Conservation (phyloP, 1,140 invertebrate species). For the Trichogramma pretiosum region DNA sequence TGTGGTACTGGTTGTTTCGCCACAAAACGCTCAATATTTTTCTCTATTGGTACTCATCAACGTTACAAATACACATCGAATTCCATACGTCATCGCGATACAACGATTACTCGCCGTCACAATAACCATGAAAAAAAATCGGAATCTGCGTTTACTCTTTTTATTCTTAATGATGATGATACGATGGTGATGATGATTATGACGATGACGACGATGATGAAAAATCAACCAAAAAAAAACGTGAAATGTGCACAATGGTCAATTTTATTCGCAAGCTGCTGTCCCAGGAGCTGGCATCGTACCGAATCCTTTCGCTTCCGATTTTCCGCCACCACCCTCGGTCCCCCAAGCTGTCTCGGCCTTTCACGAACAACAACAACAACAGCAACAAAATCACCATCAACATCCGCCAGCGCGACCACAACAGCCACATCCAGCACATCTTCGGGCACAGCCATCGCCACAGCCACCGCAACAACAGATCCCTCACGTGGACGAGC, state of each 20-base stretch:
- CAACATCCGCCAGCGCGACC: slow-evolving; percentile 1
- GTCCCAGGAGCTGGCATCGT: slow-evolving; percentile 46
- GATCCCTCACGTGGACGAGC: slow-evolving; percentile 16
- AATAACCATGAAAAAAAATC: no score
- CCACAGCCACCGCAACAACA: slow-evolving; percentile 15
- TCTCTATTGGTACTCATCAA: no score
- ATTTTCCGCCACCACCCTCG: slow-evolving; percentile 42
- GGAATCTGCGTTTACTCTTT: no score
- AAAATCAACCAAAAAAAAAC: slow-evolving; percentile 22
- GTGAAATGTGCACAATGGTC: slow-evolving; percentile 26
- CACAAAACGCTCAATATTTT: no score
- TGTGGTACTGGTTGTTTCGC: slow-evolving; percentile 1
- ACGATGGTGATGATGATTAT: no score
- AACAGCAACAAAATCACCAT: slow-evolving; percentile 2
- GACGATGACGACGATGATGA: no score
- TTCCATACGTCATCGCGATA: no score
- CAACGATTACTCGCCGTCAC: no score
- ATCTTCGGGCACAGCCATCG: slow-evolving; percentile 12
- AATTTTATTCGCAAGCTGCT: slow-evolving; percentile 58
- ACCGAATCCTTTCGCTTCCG: slow-evolving; percentile 49
- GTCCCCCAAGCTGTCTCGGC: slow-evolving; percentile 26
- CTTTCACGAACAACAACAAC: slow-evolving; percentile 1
- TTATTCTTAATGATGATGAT: no score
- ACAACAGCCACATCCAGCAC: slow-evolving; percentile 4
- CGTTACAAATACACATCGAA: no score